Percentiles rank a stretch among this genome's conserved stretches.
Evolutionary conservation across 1,140 invertebrate species (phyloP).

Genomic region (Heliothis virescens): DNA sequence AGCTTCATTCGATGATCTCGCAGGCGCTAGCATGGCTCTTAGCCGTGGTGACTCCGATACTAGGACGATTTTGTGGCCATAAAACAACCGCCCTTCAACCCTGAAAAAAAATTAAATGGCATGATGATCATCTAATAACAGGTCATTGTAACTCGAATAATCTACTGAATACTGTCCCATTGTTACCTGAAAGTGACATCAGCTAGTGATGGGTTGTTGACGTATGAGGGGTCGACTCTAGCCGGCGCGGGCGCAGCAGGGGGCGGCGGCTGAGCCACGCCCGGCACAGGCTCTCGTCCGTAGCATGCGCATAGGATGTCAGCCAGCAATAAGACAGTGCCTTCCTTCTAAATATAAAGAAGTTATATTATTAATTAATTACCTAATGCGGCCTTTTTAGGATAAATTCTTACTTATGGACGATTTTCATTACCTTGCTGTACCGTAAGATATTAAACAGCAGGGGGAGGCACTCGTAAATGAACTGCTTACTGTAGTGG

Average conservation of each 20-base stretch:
- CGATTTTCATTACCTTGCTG: constrained; percentile 90
- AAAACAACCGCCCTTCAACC: constrained; percentile 90
- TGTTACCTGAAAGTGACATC: constrained; percentile 93
- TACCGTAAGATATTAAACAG: constrained; percentile 96
- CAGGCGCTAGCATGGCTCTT: constrained; percentile 92
- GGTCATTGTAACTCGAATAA: too few species aligned
- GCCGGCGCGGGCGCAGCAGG: constrained; percentile 88
- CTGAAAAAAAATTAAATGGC: constrained; percentile 17
- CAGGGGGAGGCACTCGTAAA: constrained; percentile 95
- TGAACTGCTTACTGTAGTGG: constrained; percentile 93
- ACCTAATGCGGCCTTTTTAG: background rate
- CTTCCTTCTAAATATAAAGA: constrained; percentile 90
- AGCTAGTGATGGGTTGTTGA: constrained; percentile 96
- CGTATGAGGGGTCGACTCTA: constrained; percentile 95
- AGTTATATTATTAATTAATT: background rate
- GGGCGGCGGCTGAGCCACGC: constrained; percentile 90
- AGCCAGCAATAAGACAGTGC: constrained; percentile 93
- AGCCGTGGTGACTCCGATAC: constrained; percentile 95
- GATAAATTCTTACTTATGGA: too few species aligned
- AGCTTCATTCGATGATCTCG: constrained; percentile 64
- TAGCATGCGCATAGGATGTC: constrained; percentile 96
- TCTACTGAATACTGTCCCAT: background rate
- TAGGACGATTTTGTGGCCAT: constrained; percentile 97
- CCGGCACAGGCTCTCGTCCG: constrained; percentile 94
- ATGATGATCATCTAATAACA: background rate